Evolutionary conservation across 2,888 invertebrate species (phyloP), one percentile per base, ranked within the genome.

Genomic region (Dynastes maya): DNA sequence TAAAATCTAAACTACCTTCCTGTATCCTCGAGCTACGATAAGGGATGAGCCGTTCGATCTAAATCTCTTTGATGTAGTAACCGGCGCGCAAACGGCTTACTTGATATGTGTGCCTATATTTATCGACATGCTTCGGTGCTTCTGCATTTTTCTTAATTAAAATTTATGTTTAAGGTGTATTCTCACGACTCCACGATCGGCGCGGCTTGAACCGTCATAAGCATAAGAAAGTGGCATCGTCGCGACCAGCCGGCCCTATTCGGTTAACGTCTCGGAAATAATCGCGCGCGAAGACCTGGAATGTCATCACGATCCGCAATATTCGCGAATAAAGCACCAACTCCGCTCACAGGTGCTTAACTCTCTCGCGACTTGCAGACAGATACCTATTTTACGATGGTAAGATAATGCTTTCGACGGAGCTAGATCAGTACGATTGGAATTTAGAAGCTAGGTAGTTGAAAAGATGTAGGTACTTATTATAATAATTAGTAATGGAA

Each of bases 81-180:
- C 9, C 22, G 22, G 22, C 22, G 22, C 55, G 55, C 55, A 22
- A 45, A 45, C 9, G 45, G 11, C 11, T 8, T 45, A 45, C 11
- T 45, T 45, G 11, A 45, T 67, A 32, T 67, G 16, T 67, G 37
- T 67, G 45, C 32, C 6, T 49, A 22, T 16, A 49, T 16, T 49
- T 49, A 49, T 45, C 22, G 67, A 13, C 27, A 67, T 45, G 67
- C 67, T 67, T 49, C 67, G 16, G 2, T 45, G 67, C 16, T 22
- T 51, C 29, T 68, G 27, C 27, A 68, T 58, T 58, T 67, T 37
- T 55, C 72, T 58, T 27, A 40, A 61, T 72, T 40, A 72, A 58
- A 72, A 72, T 72, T 72, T 72, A 72, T 61, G 72, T 72, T 72
- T 55, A 58, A 72, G 72, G 72, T 58, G 40, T 72, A 72, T 72